Base-by-base conservation (phyloP, 1,140 invertebrate species). In the Drosophila cardini region DNA sequence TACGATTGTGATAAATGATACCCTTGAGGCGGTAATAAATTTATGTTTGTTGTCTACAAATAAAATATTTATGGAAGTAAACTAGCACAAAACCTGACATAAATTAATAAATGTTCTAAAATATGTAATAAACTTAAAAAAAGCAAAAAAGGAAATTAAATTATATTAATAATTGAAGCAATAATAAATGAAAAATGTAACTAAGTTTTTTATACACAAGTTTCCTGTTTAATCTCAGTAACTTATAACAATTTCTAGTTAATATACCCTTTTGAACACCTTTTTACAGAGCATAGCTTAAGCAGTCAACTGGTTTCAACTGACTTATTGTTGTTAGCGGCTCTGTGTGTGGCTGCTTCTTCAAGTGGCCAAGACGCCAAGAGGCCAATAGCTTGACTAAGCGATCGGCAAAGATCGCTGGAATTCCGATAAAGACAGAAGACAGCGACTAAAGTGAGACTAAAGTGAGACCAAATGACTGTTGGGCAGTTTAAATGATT, bases 401-500 rank as follows among this genome's bases (percentile, higher is more conserved):
- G 13, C 34, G 57, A 70, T 71, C 42, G 13, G 15, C 9, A 21
- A 26, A 46, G 68, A 72, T 72, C 46, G 9, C 2, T 3, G 8
- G 32, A 3, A 32, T 30, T 13, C 30, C 50, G 62, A 67, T 57
- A 42, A 21, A 42, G 38, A 26, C 8, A 18, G 21, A 36, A 30
- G 38, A 57, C 13, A 64, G 46, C 8, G 48, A 57, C 13, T 30
- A 38, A 16, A 45, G 16, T 6, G 43, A 38, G 46, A 57, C 56
- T 36, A 26, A 69, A 61, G 56, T 61, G 71, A 26, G 53, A 85
- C 65, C 55, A 46, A 84, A 64, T 56, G 50, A 53, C 57, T 26
- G 21, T 26, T 26, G 63, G 83, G 57, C 78, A 76, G 78, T 36
- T 83, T 76, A 70, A 72, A 34, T 76, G 82, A 79, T 87, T 79